Base-by-base conservation (phyloP, 2,797 vertebrate species). In the Selene dorsalis region DNA sequence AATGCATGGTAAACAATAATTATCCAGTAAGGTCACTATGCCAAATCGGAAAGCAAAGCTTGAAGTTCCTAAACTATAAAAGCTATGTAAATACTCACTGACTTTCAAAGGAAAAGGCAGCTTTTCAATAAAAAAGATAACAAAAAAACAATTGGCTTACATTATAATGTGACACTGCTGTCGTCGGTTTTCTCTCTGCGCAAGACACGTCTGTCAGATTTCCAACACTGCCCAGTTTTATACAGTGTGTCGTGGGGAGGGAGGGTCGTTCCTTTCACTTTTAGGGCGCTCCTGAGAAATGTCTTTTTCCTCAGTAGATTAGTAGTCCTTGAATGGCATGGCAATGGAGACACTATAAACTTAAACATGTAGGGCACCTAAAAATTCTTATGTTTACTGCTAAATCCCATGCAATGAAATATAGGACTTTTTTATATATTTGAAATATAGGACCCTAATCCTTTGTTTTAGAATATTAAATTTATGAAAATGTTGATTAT, bases 171-270 rank as follows among this genome's bases (percentile, higher is more conserved):
- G 69, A 69, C 20, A 39, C 35, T 9, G 68, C 77, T 82, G 77
- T 50, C 11, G 75, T 69, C 3, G 24, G 17, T 70, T 84, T 79
- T 55, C 65, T 64, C 0, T 14, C 69, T 52, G 79, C 61, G 72
- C 59, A 50, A 72, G 57, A 41, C 62, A 64, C 79, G 76, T 89
- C 67, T 89, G 82, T 74, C 73, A 56, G 70, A 74, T 73, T 86
- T 22, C 73, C 53, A 75, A 73, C 48, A 79, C 79, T 82, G 60
- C 6, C 63, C 62, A 72, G 86, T 87, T 93, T 93, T 94, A 93
- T 94, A 93, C 62, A 65, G 73, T 11, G 71, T 45, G 77, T 68
- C 24, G 64, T 66, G 58, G 87, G 79, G 89, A 80, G 88, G 88
- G 80, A 39, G 78, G 69, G 53, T 18, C 14, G 75, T 62, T 78